phyloP scores from a whole-genome alignment of 2,113 vertebrate species.

The Sceloporus tristichus region DNA sequence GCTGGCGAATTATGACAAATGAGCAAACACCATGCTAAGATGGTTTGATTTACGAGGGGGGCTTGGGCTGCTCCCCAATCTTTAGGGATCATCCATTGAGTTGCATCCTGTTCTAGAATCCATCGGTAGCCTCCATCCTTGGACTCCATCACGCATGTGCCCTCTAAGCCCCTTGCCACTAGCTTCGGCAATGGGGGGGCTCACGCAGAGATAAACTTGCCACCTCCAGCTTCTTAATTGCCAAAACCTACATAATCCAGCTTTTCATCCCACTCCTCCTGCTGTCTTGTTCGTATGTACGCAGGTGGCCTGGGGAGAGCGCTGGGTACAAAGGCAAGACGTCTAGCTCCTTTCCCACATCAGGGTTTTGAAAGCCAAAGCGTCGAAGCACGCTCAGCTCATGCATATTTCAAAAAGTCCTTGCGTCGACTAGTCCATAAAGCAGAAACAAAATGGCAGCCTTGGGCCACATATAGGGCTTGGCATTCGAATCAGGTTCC shows the following conservation, averaged over 20 bases:
- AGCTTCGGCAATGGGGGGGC: neutral
- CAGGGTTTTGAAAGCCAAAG: neutral
- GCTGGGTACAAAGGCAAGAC: too few relatives aligned
- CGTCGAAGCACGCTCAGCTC: neutral
- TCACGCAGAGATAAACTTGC: neutral
- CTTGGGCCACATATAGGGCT: neutral
- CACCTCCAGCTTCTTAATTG: neutral
- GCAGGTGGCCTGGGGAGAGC: accelerated
- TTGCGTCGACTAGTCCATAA: neutral
- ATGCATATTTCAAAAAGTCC: neutral
- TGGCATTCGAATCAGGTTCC: neutral
- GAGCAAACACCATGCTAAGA: slow-evolving; percentile 16
- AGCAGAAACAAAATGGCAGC: neutral
- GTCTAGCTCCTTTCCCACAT: neutral
- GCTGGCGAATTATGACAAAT: slow-evolving; percentile 12
- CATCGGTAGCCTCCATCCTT: neutral
- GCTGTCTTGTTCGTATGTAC: neutral
- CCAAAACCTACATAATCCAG: neutral
- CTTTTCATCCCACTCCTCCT: neutral
- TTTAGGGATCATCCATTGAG: neutral
- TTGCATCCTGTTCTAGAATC: neutral
- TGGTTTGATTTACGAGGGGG: slow-evolving; percentile 27
- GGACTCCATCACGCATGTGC: accelerated
- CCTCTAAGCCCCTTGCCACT: neutral
- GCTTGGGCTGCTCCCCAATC: slow-evolving; percentile 16